Base-by-base conservation (phyloP, 2,888 invertebrate genomes). In the Epinotia ramella region DNA sequence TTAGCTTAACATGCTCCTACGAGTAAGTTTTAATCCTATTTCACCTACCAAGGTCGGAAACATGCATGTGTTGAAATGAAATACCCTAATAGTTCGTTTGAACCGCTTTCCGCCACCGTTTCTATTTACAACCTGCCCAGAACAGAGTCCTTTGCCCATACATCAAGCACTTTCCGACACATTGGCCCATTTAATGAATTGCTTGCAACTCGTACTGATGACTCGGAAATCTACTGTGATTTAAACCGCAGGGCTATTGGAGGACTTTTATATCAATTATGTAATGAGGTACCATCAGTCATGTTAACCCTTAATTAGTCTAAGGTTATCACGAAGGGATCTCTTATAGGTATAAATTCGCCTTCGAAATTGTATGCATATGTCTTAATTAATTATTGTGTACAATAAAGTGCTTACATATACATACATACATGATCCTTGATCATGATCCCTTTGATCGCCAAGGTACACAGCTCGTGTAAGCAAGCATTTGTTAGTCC, bases 121-220 rank as follows among this genome's bases (percentile, higher is more conserved):
- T 0, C 2, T 78, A 71, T 79, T 44, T 33, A 9, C 76, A 16
- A 76, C 78, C 76, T 66, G 76, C 66, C 68, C 78, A 76, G 78
- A 80, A 80, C 80, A 84, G 81, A 84, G 82, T 84, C 84, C 83
- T 83, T 80, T 80, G 80, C 81, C 81, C 87, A 89, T 92, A 89
- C 86, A 91, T 92, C 91, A 92, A 86, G 87, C 83, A 87, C 87
- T 87, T 84, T 86, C 87, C 84, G 90, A 88, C 90, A 89, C 87
- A 87, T 88, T 84, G 87, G 85, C 81, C 86, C 86, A 84, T 87
- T 90, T 91, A 91, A 91, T 92, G 90, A 89, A 91, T 91, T 86
- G 88, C 89, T 81, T 83, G 86, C 88, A 86, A 88, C 86, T 88
- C 84, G 87, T 86, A 82, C 85, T 83, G 84, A 82, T 84, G 85